A percentile compares a stretch with the other conserved stretches of the same genome.
Conservation (phyloP, 2,888 invertebrate species). For the Rhingia campestris region DNA sequence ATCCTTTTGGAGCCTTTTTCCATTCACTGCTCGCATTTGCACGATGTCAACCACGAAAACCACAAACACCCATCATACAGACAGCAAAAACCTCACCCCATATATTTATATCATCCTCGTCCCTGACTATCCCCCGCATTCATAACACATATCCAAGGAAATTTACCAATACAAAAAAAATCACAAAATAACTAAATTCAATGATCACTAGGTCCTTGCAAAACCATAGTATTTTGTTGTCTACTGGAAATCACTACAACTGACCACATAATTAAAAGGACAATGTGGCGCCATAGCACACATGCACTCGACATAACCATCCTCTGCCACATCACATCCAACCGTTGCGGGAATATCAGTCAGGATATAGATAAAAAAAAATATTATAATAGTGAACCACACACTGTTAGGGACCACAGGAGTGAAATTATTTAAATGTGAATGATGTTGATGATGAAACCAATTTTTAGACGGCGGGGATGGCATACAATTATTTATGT, state of each 20-base stretch:
- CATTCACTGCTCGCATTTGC: constrained; percentile 1
- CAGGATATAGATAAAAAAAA: constrained; percentile 17
- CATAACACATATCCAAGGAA: constrained; percentile 23
- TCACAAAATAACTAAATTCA: constrained; percentile 29
- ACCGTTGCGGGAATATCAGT: constrained; percentile 28
- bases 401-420: constrained; percentile 40
- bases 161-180: constrained; percentile 31
- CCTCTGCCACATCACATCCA: background rate
- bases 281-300: constrained; percentile 66
- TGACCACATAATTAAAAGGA: constrained; percentile 75
- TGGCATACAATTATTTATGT: constrained; percentile 46
- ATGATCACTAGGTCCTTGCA: constrained; percentile 40
- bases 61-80: constrained; percentile 25
- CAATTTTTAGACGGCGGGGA: constrained; percentile 21
- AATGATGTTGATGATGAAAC: constrained; percentile 54
- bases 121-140: background rate
- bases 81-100: constrained; percentile 19
- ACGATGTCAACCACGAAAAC: constrained; percentile 56
- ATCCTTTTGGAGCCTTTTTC: constrained; percentile 14
- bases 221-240: constrained; percentile 56
- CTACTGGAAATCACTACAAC: constrained; percentile 73
- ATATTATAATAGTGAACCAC: constrained; percentile 10
- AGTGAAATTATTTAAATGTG: constrained; percentile 60
- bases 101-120: constrained; percentile 1
- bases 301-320: constrained; percentile 9